phyloP scores from a whole-genome alignment of 2,888 invertebrate species.

The Hemithea aestivaria region DNA sequence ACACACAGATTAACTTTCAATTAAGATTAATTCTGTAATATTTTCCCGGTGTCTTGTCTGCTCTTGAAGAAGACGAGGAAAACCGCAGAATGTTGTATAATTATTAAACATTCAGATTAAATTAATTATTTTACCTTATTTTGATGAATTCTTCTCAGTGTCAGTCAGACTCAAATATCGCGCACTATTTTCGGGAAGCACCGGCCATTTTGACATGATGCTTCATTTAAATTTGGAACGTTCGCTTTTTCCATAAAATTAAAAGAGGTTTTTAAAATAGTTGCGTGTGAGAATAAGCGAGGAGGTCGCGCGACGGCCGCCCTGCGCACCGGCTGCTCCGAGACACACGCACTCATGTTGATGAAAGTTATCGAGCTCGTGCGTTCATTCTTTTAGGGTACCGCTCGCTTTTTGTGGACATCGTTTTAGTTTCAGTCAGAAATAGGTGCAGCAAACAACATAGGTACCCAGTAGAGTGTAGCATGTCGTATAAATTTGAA shows the following conservation, averaged over 20 bases:
- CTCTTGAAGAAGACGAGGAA: slow-evolving; percentile 10
- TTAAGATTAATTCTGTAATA: no score
- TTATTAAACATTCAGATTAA: no score
- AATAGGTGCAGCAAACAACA: no score
- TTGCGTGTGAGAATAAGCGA: no score
- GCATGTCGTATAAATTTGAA: no score
- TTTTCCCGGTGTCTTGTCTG: no score
- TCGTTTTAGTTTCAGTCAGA: no score
- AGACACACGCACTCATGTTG: slow-evolving; percentile 11
- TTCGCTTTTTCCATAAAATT: no score
- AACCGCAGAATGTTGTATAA: slow-evolving; percentile 20
- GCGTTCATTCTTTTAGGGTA: slow-evolving; percentile 19
- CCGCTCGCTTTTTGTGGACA: slow-evolving; percentile 8
- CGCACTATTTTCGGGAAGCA: slow-evolving; percentile 11
- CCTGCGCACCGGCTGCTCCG: slow-evolving; percentile 1
- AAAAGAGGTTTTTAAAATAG: no score
- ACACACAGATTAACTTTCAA: no score
- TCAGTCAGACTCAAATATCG: not conserved
- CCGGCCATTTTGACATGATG: slow-evolving; percentile 1
- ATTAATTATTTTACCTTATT: slow-evolving; percentile 22
- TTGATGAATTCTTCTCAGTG: slow-evolving; percentile 7
- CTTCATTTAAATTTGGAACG: not conserved
- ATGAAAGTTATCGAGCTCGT: slow-evolving; percentile 17
- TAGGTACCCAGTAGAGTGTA: no score
- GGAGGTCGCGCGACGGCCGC: slow-evolving; percentile 3